Conservation (phyloP, 2,888 invertebrate species). For the Gnatocerus cornutus region DNA sequence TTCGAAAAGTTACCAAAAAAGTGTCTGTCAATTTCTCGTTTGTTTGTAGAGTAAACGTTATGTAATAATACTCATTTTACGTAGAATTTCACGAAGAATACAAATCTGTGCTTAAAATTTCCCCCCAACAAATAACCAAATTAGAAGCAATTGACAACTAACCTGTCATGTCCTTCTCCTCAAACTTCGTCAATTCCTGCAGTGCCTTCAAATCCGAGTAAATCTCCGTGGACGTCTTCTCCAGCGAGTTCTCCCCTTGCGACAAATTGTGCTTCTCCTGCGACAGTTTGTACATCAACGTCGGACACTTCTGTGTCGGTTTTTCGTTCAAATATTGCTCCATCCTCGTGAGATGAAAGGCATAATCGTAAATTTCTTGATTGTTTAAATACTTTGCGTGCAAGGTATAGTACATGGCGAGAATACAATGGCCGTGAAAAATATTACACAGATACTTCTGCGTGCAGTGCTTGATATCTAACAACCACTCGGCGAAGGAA, state of each 20-base stretch:
- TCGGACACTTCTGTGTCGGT: conserved; percentile 70
- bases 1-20: too few relatives aligned
- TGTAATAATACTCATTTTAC: too few relatives aligned
- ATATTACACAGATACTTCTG: conserved; percentile 93
- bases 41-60: too few relatives aligned
- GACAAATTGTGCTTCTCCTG: conserved; percentile 59
- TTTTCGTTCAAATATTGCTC: conserved; percentile 76
- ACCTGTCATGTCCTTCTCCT: conserved; percentile 61
- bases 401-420: conserved; percentile 87
- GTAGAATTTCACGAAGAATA: too few relatives aligned
- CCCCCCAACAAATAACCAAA: too few relatives aligned
- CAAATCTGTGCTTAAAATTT: too few relatives aligned
- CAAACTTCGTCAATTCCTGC: conserved; percentile 64
- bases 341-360: conserved; percentile 79
- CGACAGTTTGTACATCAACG: conserved; percentile 64
- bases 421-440: conserved; percentile 89
- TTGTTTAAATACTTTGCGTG: conserved; percentile 80
- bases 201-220: conserved; percentile 68
- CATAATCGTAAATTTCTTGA: conserved; percentile 83
- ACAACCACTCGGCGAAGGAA: conserved; percentile 95
- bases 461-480: conserved; percentile 98
- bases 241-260: conserved; percentile 61
- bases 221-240: conserved; percentile 67
- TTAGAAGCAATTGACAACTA: background rate
- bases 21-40: too few relatives aligned